Conservation (phyloP, 2,797 vertebrate species). For the Pelodytes ibericus region DNA sequence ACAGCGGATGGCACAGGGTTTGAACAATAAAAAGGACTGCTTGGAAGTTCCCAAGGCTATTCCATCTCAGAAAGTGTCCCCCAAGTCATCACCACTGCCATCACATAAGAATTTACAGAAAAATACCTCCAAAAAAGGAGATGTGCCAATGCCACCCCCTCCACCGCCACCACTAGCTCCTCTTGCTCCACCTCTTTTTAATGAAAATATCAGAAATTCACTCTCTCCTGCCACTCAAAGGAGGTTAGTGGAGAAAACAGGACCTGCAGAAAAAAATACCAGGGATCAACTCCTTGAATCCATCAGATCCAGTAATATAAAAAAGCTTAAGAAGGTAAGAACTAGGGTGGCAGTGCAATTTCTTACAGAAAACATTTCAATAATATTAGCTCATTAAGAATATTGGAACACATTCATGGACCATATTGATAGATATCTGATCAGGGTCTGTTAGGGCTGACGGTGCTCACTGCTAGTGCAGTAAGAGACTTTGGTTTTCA, state of each 20-base stretch:
- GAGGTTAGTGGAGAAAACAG: constrained; percentile 80
- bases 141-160: constrained; percentile 66
- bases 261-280: constrained; percentile 81
- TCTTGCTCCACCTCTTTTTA: constrained; percentile 77
- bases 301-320: constrained; percentile 85
- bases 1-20: constrained; percentile 88
- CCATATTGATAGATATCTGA: too few relatives aligned
- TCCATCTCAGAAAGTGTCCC: constrained; percentile 69
- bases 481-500: too few relatives aligned
- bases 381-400: too few relatives aligned
- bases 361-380: too few relatives aligned
- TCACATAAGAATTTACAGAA: constrained; percentile 77
- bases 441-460: too few relatives aligned
- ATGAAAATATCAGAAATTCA: constrained; percentile 84
- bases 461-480: too few relatives aligned
- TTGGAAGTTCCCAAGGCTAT: constrained; percentile 80
- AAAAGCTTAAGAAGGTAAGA: constrained; percentile 90
- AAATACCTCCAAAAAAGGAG: constrained; percentile 74
- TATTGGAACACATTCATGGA: too few relatives aligned
- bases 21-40: constrained; percentile 80
- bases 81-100: constrained; percentile 69
- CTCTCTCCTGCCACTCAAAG: constrained; percentile 86
- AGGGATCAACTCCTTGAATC: constrained; percentile 94
- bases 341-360: too few relatives aligned
- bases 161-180: constrained; percentile 76